Base-by-base conservation (phyloP, 2,888 invertebrate genomes). In the Sturmia bella region DNA sequence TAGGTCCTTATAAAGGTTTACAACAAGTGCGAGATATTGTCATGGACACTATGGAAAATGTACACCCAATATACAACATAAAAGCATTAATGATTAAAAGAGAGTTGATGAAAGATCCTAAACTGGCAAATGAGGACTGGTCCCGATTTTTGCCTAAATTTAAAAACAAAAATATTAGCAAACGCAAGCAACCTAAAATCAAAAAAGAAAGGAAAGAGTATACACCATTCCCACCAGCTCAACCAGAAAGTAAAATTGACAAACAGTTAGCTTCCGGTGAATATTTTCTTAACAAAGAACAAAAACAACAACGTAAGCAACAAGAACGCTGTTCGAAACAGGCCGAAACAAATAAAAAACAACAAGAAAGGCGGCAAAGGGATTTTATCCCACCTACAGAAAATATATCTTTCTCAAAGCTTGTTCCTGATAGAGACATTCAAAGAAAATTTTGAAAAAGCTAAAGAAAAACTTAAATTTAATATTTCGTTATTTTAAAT, bases 31-130 rank as follows among this genome's bases (percentile, higher is more conserved):
- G 98, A 73, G 94, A 96, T 86, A 96, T 99, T 87, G 96, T 97
- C 1, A 95, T 96, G 88, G 99, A 99, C 86, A 98, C 98, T 0
- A 99, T 99, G 99, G 97, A 97, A 89, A 99, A 99, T 90, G 94
- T 99, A 72, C 99, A 99, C 92, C 99, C 99, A 0, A 97, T 99
- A 90, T 99, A 99, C 89, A 99, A 98, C 88, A 98, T 99, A 1
- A 97, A 99, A 92, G 96, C 97, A 2, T 91, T 99, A 64, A 99
- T 99, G 99, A 98, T 99, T 64, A 99, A 99, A 90, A 93, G 95
- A 85, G 99, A 99, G 91, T 91, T 99, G 73, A 95, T 96, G 87
- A 98, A 98, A 91, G 97, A 99, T 92, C 96, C 98, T 0, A 95
- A 94, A 87, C 90, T 99, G 70, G 96, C 95, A 89, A 95, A 97